phyloP scores from a whole-genome alignment of 2,888 invertebrate genomes.

The Apocheima hispidaria region DNA sequence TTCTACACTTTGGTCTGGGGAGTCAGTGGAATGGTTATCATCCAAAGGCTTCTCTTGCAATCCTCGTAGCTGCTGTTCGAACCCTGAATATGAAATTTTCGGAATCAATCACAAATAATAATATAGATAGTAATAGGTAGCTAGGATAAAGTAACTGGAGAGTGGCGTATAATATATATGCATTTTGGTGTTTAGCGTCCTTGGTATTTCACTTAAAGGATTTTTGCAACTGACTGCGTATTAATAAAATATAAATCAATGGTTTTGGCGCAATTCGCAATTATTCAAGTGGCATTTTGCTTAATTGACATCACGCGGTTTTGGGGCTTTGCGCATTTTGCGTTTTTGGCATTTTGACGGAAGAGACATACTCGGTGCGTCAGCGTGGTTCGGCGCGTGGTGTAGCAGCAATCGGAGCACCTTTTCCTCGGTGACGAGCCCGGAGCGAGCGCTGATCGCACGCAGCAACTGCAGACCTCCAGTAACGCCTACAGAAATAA shows the following conservation, averaged over 20 bases:
- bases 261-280: too few species aligned
- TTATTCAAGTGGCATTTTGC: too few species aligned
- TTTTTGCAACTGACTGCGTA: too few species aligned
- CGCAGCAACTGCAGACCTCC: constrained; percentile 74
- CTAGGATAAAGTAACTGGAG: not conserved
- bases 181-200: too few species aligned
- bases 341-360: too few species aligned
- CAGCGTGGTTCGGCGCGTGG: constrained; percentile 68
- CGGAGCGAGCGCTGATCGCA: constrained; percentile 66
- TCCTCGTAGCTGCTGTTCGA: constrained; percentile 66
- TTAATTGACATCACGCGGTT: too few species aligned
- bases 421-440: constrained; percentile 75
- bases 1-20: constrained; percentile 79
- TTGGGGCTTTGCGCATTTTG: too few species aligned
- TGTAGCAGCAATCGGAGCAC: constrained; percentile 69
- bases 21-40: constrained; percentile 64
- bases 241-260: too few species aligned
- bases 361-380: constrained; percentile 58
- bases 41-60: constrained; percentile 65
- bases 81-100: constrained; percentile 55
- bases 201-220: too few species aligned
- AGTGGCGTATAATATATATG: too few species aligned
- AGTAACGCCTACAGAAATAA: constrained; percentile 60
- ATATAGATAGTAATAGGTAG: not conserved
- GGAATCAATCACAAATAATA: not conserved